Conservation (phyloP, 2,888 invertebrate genomes). For the Macrophya alboannulata region DNA sequence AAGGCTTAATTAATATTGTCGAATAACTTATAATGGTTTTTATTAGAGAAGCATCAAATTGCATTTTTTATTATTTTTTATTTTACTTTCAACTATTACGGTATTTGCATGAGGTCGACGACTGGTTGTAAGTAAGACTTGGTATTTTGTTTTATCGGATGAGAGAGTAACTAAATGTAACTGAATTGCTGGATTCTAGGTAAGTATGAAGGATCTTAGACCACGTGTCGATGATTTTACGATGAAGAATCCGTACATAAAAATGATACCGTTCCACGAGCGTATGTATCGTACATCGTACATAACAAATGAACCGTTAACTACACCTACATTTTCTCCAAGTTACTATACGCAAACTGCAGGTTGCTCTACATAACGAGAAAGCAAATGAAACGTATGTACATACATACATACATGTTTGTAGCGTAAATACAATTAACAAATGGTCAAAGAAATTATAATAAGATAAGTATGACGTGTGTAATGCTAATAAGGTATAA, state of each 20-base stretch:
- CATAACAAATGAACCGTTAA: slow-evolving; percentile 27
- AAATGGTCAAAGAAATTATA: not conserved
- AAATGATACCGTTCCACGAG: slow-evolving; percentile 21
- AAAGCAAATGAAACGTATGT: slow-evolving; percentile 13
- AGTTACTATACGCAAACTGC: not conserved
- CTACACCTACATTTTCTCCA: slow-evolving; percentile 17
- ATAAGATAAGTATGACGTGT: not conserved
- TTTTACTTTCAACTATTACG: not conserved
- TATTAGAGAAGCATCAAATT: not conserved
- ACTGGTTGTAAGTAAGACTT: not conserved
- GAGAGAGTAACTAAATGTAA: not conserved
- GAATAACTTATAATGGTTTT: too few relatives aligned
- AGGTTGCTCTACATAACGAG: slow-evolving; percentile 28
- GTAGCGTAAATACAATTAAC: not conserved
- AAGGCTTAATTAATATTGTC: too few relatives aligned
- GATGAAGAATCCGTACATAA: not conserved
- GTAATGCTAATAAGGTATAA: not conserved
- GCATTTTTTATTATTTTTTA: too few relatives aligned
- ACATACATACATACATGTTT: too few relatives aligned
- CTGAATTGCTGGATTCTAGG: not conserved
- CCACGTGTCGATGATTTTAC: slow-evolving; percentile 9
- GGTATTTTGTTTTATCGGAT: slow-evolving; percentile 7
- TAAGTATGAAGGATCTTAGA: not conserved
- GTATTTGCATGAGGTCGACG: not conserved
- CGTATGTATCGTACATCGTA: not conserved